Evolutionary conservation across 1,140 invertebrate species (phyloP).

Genomic region (Fragariocoptes setiger): DNA sequence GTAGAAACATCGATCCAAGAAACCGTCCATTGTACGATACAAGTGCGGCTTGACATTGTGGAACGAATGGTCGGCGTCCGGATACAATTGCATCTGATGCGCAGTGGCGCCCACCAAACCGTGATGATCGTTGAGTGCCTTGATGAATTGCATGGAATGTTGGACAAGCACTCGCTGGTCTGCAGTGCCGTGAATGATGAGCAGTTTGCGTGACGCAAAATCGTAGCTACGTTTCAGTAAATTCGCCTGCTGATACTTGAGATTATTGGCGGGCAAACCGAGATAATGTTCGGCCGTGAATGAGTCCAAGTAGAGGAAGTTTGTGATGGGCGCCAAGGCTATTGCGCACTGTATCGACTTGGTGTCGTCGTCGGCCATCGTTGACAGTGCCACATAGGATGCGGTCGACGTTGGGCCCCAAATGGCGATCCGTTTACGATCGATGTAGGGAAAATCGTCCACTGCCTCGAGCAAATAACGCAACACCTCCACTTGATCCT

Average conservation of each 20-base stretch:
- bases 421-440: background rate
- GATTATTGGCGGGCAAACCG: slow-evolving; percentile 61
- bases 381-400: background rate
- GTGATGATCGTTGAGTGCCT: slow-evolving; percentile 32
- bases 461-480: background rate
- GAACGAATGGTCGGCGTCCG: slow-evolving; percentile 11
- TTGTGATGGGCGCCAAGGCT: slow-evolving; percentile 58
- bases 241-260: slow-evolving; percentile 54
- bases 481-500: background rate
- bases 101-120: background rate
- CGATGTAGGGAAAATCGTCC: background rate
- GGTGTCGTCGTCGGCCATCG: slow-evolving; percentile 20
- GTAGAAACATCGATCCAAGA: slow-evolving; percentile 11
- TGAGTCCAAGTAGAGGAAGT: slow-evolving; percentile 50
- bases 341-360: slow-evolving; percentile 66
- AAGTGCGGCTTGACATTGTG: slow-evolving; percentile 11
- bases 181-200: slow-evolving; percentile 56
- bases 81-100: slow-evolving; percentile 10
- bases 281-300: slow-evolving; percentile 73
- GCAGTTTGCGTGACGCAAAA: slow-evolving; percentile 45
- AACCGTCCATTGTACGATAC: slow-evolving; percentile 12
- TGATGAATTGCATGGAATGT: slow-evolving; percentile 60
- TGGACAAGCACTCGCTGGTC: slow-evolving; percentile 56
- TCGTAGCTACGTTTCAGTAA: slow-evolving; percentile 45
- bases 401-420: background rate